Base-by-base conservation (phyloP, 37 sponge, comb jelly and placozoan species). In the Bolinopsis microptera region DNA sequence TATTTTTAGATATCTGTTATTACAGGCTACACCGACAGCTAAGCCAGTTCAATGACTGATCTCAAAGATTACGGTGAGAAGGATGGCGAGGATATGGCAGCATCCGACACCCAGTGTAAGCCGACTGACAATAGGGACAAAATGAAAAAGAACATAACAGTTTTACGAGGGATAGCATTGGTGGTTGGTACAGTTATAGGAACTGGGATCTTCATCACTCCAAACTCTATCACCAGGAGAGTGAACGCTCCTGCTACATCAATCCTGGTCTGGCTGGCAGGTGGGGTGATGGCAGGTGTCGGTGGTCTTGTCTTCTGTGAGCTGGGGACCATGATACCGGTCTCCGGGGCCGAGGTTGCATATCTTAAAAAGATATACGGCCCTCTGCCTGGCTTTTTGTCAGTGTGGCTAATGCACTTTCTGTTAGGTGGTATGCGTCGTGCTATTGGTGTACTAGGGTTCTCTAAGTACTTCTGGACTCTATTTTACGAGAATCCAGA, bases 171-270 rank as follows among this genome's bases (percentile, higher is more conserved):
- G 25, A 90, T 40, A 26, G 48, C 92, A 2, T 3, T 90, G 24
- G 69, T 61, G 16, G 92, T 90, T 18, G 69, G 92, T 33, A 90
- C 92, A 24, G 92, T 90, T 1, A 90, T 90, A 27, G 92, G 68
- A 13, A 67, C 92, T 23, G 92, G 92, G 38, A 80, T 80, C 36
- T 80, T 33, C 82, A 80, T 80, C 38, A 80, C 82, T 13, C 82
- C 82, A 28, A 27, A 80, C 82, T 72, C 75, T 28, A 33, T 80
- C 34, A 80, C 82, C 5, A 24, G 82, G 37, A 16, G 38, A 32
- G 82, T 27, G 22, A 13, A 35, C 24, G 75, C 75, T 22, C 75
- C 75, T 8, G 75, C 75, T 72, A 72, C 75, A 26, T 72, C 75
- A 5, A 16, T 72, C 75, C 5, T 72, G 75, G 75, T 72, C 5